These are phyloP conservation scores for Hirtodrosophila trivittata DNA, from an alignment of 2,888 invertebrate species.

Conservation along the genomic window DNA sequence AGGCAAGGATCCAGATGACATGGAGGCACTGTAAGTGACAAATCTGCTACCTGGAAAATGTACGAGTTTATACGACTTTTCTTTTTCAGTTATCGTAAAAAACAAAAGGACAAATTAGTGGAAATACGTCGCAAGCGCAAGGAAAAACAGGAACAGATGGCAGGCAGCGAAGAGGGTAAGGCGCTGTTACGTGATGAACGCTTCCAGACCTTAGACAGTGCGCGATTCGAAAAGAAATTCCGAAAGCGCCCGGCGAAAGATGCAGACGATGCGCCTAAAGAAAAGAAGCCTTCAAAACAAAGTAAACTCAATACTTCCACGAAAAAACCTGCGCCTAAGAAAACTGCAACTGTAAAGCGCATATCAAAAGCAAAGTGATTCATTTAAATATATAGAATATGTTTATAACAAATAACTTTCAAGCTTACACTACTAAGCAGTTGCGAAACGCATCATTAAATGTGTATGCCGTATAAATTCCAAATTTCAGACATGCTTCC, in stretches of 20 bases:
- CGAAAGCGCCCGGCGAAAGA: slow-evolving; percentile 25
- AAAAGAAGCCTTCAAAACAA: slow-evolving; percentile 4
- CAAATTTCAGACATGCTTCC: slow-evolving; percentile 49
- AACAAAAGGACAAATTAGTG: slow-evolving; percentile 81
- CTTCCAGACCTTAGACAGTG: slow-evolving; percentile 75
- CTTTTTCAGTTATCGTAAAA: slow-evolving; percentile 74
- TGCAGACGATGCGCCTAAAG: neutral
- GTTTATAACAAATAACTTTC: slow-evolving; percentile 61
- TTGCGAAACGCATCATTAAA: slow-evolving; percentile 55
- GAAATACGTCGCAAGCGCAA: slow-evolving; percentile 79
- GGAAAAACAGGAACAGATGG: slow-evolving; percentile 56
- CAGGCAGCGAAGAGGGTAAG: slow-evolving; percentile 45
- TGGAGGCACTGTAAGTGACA: slow-evolving; percentile 86
- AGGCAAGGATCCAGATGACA: slow-evolving; percentile 91
- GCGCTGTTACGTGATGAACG: slow-evolving; percentile 80
- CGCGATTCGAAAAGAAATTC: slow-evolving; percentile 75
- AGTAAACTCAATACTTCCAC: slow-evolving; percentile 8
- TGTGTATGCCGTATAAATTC: slow-evolving; percentile 49
- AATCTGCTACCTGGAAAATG: neutral
- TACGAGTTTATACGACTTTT: neutral
- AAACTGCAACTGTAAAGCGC: slow-evolving; percentile 25
- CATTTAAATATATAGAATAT: slow-evolving; percentile 10
- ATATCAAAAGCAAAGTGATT: slow-evolving; percentile 23
- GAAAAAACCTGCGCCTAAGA: slow-evolving; percentile 9
- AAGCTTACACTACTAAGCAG: slow-evolving; percentile 69